A percentile compares a stretch with the other conserved stretches of the same genome.
Conservation (phyloP, 2,888 invertebrate genomes). For the Meghimatium bilineatum region DNA sequence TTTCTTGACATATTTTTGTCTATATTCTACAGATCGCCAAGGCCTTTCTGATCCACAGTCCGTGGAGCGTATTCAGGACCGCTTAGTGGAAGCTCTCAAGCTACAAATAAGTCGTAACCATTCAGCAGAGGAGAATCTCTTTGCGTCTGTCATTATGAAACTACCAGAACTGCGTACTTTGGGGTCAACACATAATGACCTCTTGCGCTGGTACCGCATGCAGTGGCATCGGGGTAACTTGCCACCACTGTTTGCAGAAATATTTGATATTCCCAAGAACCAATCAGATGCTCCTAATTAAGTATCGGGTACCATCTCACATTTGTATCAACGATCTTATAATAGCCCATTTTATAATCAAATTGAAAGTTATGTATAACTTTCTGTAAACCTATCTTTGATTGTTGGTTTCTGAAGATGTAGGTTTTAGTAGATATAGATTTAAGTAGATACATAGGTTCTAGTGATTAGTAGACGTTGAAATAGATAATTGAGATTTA, state of each 20-base stretch:
- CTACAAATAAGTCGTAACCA: conserved; percentile 84
- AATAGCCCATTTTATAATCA: too few species aligned
- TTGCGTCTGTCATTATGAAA: conserved; percentile 80
- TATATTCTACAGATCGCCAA: conserved; percentile 82
- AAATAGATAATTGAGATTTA: too few species aligned
- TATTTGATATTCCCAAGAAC: conserved; percentile 88
- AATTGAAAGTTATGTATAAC: too few species aligned
- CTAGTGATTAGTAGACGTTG: too few species aligned
- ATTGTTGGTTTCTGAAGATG: too few species aligned
- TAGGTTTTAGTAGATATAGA: too few species aligned
- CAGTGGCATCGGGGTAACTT: conserved; percentile 86
- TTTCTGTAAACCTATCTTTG: too few species aligned
- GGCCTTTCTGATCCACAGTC: conserved; percentile 88
- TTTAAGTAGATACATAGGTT: too few species aligned
- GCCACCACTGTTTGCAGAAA: conserved; percentile 95
- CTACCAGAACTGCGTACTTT: conserved; percentile 88
- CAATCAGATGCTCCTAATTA: conserved; percentile 55
- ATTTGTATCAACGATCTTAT: too few species aligned
- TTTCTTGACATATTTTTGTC: not conserved
- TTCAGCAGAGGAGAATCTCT: conserved; percentile 81
- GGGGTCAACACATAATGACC: conserved; percentile 87
- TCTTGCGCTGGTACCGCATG: conserved; percentile 88
- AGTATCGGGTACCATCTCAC: not conserved
- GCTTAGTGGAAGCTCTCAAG: conserved; percentile 90
- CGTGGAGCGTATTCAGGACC: conserved; percentile 87